phyloP scores from a whole-genome alignment of 2,113 vertebrate species.

The Leptodactylus fuscus region DNA sequence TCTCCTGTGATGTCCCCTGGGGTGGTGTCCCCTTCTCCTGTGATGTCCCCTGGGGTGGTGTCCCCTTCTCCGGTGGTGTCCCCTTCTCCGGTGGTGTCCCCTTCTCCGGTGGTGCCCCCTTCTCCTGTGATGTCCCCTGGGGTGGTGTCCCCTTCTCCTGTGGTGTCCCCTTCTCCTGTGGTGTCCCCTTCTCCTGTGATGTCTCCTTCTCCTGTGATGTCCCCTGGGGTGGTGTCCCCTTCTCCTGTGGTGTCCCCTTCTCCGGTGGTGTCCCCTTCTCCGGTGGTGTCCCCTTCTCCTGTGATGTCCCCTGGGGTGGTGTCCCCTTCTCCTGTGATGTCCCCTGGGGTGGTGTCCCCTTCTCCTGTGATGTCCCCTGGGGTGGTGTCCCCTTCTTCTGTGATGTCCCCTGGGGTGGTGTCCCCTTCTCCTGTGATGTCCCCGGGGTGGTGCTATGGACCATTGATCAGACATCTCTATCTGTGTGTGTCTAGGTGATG shows the following conservation, averaged over 20 bases:
- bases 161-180: background rate
- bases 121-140: background rate
- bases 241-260: background rate
- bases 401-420: background rate
- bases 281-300: background rate
- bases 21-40: too few relatives aligned
- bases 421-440: background rate
- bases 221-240: background rate
- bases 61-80: background rate
- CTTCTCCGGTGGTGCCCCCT: background rate
- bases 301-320: background rate
- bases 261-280: background rate
- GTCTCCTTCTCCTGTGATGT: background rate
- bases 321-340: background rate
- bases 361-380: background rate
- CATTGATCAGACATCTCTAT: background rate
- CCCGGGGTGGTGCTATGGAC: background rate
- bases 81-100: background rate
- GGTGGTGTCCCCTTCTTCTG: background rate
- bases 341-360: background rate
- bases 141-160: background rate
- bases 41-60: too few relatives aligned
- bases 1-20: too few relatives aligned
- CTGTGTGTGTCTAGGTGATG: conserved; percentile 11
- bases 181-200: background rate